Base-by-base conservation (phyloP, 2,888 invertebrate genomes). In the Eurytoma californica region DNA sequence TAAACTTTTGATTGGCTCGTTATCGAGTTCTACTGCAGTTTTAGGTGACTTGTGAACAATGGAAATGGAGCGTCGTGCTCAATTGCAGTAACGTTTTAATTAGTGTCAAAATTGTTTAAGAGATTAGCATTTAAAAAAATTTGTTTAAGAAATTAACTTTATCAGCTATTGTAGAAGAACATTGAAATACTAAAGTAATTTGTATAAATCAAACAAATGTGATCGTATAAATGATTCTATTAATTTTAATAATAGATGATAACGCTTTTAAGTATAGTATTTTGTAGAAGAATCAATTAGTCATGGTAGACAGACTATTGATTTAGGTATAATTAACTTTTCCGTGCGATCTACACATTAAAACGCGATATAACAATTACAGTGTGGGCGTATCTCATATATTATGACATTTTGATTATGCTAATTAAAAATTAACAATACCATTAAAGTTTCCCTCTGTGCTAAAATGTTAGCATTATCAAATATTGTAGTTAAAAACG, bases 321-420 rank as follows among this genome's bases (percentile, higher is more conserved):
- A 70, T 70, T 70, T 18, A 2, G 47, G 24, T 24, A 60, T 47
- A 58, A 60, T 70, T 70, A 70, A 70, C 47, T 20, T 24, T 18
- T 57, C 16, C 60, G 28, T 60, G 3, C 58, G 13, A 58, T n/a
- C 58, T 58, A 12, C 58, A 24, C 24, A 20, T 58, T 18, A 20
- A 13, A 58, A 24, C 58, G 12, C 5, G 58, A 12, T 3, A 14
- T n/a, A 30, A 16, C 3, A 63, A n/a, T 63, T 30, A n/a, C 28
- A 30, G 39, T n/a, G n/a, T n/a, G 39, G 61, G 9, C 39, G 39
- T 28, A 63, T 5, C 2, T 39, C 16, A n/a, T n/a, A 39, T 63
- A 63, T 63, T 63, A n/a, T 9, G 61, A n/a, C n/a, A n/a, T n/a
- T 16, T 51, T 51, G 7, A 51, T 51, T 5, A 51, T 51, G 51